phyloP scores from a whole-genome alignment of 2,888 invertebrate genomes.

The Drosophila anceps region DNA sequence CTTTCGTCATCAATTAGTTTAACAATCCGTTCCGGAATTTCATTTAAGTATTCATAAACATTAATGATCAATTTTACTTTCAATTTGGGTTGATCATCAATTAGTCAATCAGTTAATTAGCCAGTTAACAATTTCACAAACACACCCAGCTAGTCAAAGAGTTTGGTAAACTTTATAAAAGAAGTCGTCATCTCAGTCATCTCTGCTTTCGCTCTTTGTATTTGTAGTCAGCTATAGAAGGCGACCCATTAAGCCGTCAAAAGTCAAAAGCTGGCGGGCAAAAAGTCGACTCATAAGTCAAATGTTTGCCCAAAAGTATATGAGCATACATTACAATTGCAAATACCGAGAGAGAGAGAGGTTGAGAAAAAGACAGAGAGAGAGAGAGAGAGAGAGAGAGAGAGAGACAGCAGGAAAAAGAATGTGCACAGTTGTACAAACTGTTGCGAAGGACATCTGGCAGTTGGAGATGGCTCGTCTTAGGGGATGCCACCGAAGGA shows the following conservation, averaged over 20 bases:
- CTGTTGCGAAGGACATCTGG: conserved; percentile 32
- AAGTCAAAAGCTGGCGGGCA: conserved; percentile 48
- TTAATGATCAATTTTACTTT: background rate
- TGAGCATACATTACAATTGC: conserved; percentile 52
- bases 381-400: background rate
- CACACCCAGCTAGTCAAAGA: background rate
- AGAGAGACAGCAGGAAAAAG: background rate
- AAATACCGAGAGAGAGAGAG: conserved; percentile 45
- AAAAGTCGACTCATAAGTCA: conserved; percentile 69
- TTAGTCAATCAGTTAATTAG: background rate
- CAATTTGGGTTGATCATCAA: background rate
- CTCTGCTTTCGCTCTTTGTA: background rate
- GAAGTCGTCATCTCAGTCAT: conserved; percentile 10
- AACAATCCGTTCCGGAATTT: background rate
- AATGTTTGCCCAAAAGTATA: conserved; percentile 68
- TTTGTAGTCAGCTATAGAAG: conserved; percentile 6
- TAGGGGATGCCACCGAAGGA: background rate
- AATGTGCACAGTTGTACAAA: conserved; percentile 13
- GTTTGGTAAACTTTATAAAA: conserved; percentile 10
- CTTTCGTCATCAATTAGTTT: background rate
- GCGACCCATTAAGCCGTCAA: conserved; percentile 31
- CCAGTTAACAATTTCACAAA: background rate
- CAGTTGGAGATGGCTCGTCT: conserved; percentile 23
- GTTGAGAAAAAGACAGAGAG: background rate
- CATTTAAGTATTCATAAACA: background rate